Conservation (phyloP, 2,888 invertebrate species). For the Pandemis corylana region DNA sequence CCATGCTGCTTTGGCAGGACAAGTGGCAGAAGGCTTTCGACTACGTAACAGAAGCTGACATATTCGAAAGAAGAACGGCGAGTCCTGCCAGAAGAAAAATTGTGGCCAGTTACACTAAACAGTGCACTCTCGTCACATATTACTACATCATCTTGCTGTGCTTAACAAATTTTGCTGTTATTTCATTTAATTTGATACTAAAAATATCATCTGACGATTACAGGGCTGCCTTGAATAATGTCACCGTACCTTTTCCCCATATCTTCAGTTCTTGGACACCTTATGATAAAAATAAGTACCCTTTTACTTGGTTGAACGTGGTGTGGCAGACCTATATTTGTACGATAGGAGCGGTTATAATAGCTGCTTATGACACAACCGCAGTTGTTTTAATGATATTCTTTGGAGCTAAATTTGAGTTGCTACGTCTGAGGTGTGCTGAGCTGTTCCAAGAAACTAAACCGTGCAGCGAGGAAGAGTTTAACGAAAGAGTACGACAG, state of each 20-base stretch:
- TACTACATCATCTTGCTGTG: background rate
- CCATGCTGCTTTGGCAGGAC: constrained; percentile 10
- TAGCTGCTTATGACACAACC: constrained; percentile 1
- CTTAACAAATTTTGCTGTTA: background rate
- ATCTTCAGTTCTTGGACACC: constrained; percentile 15
- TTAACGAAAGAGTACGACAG: background rate
- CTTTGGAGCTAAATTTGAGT: constrained; percentile 2
- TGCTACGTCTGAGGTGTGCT: constrained; percentile 7
- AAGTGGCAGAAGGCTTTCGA: background rate
- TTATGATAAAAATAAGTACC: constrained; percentile 6
- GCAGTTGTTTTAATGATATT: constrained; percentile 11
- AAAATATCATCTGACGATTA: background rate
- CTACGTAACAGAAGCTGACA: constrained; percentile 12
- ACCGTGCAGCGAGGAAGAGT: background rate
- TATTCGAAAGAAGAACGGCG: background rate
- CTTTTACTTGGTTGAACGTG: background rate
- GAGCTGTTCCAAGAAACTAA: background rate
- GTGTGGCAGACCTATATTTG: background rate
- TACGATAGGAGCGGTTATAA: background rate
- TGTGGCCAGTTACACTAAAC: background rate
- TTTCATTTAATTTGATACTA: background rate
- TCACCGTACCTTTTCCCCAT: background rate
- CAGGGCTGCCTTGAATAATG: background rate
- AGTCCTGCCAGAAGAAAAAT: background rate
- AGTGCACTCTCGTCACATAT: background rate